A percentile compares a stretch with the other conserved stretches of the same genome.
Conservation (phyloP, 1,140 invertebrate species). For the Octopus sinensis region DNA sequence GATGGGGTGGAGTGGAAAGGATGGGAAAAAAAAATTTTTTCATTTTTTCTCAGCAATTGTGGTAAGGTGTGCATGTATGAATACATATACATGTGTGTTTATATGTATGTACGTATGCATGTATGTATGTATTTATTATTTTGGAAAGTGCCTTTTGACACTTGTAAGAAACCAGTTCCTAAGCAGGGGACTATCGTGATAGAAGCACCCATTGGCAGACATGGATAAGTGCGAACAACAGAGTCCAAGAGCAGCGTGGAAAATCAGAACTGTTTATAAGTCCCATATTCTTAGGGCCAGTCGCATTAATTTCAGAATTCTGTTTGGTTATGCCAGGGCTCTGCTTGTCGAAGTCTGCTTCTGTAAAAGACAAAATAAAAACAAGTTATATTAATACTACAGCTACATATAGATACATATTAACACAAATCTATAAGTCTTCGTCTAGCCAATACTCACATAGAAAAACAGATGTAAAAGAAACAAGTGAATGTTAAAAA, state of each 20-base stretch:
- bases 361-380: background rate
- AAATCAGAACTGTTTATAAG: slow-evolving; percentile 9
- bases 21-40: background rate
- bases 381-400: too few species aligned
- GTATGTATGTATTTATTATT: too few species aligned
- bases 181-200: slow-evolving; percentile 11
- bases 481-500: too few species aligned
- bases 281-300: slow-evolving; percentile 13
- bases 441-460: too few species aligned
- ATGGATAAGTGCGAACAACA: slow-evolving; percentile 8
- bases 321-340: background rate
- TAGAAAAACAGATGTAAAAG: too few species aligned
- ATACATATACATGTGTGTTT: background rate
- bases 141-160: background rate
- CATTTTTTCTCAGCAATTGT: background rate
- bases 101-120: too few species aligned
- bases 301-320: slow-evolving; percentile 11
- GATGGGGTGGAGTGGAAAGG: too few species aligned
- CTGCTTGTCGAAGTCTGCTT: background rate
- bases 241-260: slow-evolving; percentile 12
- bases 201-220: slow-evolving; percentile 7
- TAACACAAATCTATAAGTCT: too few species aligned
- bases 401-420: too few species aligned
- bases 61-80: background rate
- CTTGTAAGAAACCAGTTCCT: background rate